Percentiles rank a stretch among this genome's conserved stretches.
Conservation (phyloP, 1,140 invertebrate genomes). For the Rhopalosiphum maidis region DNA sequence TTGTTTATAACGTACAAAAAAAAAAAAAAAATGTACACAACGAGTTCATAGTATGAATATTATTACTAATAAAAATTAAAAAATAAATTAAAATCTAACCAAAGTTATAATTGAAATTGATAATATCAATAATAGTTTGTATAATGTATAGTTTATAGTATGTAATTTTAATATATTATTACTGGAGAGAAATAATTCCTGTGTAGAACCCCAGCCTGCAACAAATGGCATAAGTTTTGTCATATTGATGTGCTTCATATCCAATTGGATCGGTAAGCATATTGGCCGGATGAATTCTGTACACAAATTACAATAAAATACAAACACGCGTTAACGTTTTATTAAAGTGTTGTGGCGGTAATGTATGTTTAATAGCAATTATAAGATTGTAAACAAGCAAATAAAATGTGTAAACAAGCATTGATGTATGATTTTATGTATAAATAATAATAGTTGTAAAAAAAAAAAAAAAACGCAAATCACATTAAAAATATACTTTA, state of each 20-base stretch:
- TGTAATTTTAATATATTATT: background rate
- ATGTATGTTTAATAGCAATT: too few species aligned
- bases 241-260: conserved; percentile 65
- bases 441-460: background rate
- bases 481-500: background rate
- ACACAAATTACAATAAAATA: conserved; percentile 60
- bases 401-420: too few species aligned
- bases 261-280: conserved; percentile 72
- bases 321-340: too few species aligned
- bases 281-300: conserved; percentile 75
- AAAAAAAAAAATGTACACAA: background rate
- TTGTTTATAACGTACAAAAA: background rate
- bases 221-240: conserved; percentile 69
- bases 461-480: background rate
- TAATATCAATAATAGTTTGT: background rate
- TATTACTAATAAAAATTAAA: background rate
- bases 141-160: background rate
- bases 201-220: conserved; percentile 77
- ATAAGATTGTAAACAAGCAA: too few species aligned
- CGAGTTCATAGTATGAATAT: background rate
- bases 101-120: too few species aligned
- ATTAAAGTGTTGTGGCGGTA: background rate
- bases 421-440: background rate
- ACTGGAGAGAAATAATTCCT: background rate
- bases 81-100: background rate